Conservation (phyloP, 2,888 invertebrate genomes). For the Aporophyla lueneburgensis region DNA sequence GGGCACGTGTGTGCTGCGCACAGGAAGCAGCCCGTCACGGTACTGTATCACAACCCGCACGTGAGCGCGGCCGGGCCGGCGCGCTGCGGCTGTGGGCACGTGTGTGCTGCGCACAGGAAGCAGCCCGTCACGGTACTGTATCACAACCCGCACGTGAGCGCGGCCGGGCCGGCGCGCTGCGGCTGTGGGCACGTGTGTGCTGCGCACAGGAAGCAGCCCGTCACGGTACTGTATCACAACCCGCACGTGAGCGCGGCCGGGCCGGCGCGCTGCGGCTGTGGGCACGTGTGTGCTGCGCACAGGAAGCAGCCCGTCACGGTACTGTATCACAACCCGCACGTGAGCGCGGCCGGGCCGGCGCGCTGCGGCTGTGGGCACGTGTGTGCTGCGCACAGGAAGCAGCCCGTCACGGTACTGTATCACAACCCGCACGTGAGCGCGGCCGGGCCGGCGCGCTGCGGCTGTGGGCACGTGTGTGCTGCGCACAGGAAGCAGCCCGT, state of each 20-base stretch:
- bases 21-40: slow-evolving; percentile 14
- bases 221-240: too few relatives aligned
- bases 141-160: slow-evolving; percentile 76
- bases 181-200: slow-evolving; percentile 91
- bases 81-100: slow-evolving; percentile 91
- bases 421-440: slow-evolving; percentile 75
- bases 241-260: slow-evolving; percentile 66
- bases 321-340: slow-evolving; percentile 80
- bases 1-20: slow-evolving; percentile 89
- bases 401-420: too few relatives aligned
- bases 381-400: slow-evolving; percentile 77
- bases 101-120: slow-evolving; percentile 79
- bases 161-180: slow-evolving; percentile 80
- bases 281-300: slow-evolving; percentile 87
- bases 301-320: slow-evolving; percentile 15
- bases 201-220: slow-evolving; percentile 55
- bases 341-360: slow-evolving; percentile 67
- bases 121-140: too few relatives aligned
- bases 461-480: slow-evolving; percentile 91
- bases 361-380: slow-evolving; percentile 91
- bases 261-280: slow-evolving; percentile 89
- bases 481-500: slow-evolving; percentile 55
- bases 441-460: slow-evolving; percentile 81
- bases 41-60: slow-evolving; percentile 81
- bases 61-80: slow-evolving; percentile 69